Evolutionary conservation across 2,797 vertebrate genomes (phyloP).

Genomic region (Kryptolebias ocellatus): DNA sequence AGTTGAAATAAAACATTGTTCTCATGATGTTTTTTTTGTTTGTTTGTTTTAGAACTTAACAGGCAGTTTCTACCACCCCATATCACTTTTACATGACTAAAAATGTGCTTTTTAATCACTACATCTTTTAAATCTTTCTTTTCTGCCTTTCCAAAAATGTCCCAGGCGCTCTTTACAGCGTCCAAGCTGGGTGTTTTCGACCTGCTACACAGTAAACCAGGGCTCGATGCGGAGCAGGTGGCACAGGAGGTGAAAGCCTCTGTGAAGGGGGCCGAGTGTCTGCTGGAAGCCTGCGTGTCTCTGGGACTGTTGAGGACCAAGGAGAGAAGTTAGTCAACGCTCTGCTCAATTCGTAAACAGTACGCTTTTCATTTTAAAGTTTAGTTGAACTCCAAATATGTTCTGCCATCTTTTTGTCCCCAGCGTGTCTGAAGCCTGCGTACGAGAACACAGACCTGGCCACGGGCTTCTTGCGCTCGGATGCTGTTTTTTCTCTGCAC

Average conservation of each 20-base stretch:
- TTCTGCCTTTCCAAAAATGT: constrained; percentile 19
- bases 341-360: neutral
- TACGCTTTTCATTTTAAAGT: neutral
- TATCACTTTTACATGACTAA: neutral
- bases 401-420: constrained; percentile 4
- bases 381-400: neutral
- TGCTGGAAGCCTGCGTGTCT: constrained; percentile 87
- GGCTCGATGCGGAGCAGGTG: constrained; percentile 74
- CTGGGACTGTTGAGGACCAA: constrained; percentile 83
- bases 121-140: neutral
- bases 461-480: constrained; percentile 78
- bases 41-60: neutral
- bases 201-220: constrained; percentile 74
- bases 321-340: constrained; percentile 57
- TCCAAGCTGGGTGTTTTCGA: constrained; percentile 90
- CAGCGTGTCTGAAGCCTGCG: constrained; percentile 78
- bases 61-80: neutral
- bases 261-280: constrained; percentile 77
- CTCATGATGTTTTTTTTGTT: neutral
- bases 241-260: constrained; percentile 80
- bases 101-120: neutral
- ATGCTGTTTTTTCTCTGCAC: constrained; percentile 81
- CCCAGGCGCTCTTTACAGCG: constrained; percentile 88
- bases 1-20: neutral
- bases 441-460: constrained; percentile 85